Evolutionary conservation across 2,888 invertebrate genomes (phyloP).

Genomic region (Eristalis arbustorum): DNA sequence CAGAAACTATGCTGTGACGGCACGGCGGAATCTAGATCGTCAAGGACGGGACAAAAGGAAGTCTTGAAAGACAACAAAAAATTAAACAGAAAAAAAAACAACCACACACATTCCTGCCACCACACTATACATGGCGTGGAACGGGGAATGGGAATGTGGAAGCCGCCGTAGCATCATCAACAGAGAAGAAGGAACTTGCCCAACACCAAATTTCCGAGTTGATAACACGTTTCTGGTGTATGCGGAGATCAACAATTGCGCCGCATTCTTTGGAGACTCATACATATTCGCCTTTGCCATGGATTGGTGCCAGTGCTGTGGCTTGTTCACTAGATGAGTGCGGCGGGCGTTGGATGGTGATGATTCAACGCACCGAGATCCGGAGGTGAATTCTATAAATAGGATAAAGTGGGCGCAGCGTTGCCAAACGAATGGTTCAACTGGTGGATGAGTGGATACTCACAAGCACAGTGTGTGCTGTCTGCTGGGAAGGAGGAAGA

Average conservation of each 20-base stretch:
- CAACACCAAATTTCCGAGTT: constrained; percentile 54
- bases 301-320: background rate
- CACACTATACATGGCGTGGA: background rate
- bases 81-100: background rate
- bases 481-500: background rate
- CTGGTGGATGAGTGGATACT: constrained; percentile 1
- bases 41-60: constrained; percentile 64
- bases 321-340: constrained; percentile 22
- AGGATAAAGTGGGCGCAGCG: constrained; percentile 20
- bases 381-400: constrained; percentile 52
- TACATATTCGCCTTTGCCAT: background rate
- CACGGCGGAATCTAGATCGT: constrained; percentile 58
- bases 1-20: constrained; percentile 17
- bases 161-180: background rate
- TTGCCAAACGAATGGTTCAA: constrained; percentile 26
- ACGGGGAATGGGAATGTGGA: background rate
- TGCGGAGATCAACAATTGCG: constrained; percentile 32
- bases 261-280: constrained; percentile 16
- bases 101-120: background rate
- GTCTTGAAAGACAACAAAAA: constrained; percentile 2
- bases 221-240: constrained; percentile 49
- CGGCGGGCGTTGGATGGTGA: constrained; percentile 29
- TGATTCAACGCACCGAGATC: constrained; percentile 57
- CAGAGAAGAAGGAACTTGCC: constrained; percentile 35
- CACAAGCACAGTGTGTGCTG: background rate